phyloP scores from a whole-genome alignment of 2,888 invertebrate genomes.

The Maniola hyperantus region DNA sequence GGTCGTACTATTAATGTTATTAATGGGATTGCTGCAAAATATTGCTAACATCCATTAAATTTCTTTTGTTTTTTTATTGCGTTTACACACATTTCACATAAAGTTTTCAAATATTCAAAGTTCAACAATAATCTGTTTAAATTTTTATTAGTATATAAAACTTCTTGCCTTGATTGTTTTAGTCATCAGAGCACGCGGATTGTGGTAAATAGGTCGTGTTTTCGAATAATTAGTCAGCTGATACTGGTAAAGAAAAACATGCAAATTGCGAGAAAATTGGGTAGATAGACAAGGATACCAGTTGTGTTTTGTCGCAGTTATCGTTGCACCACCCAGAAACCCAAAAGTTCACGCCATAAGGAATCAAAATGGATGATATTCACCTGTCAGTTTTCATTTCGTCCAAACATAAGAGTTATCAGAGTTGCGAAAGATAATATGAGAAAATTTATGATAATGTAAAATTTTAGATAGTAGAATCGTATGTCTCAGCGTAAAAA shows the following conservation, averaged over 20 bases:
- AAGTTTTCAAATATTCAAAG: conserved; percentile 10
- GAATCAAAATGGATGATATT: too few species aligned
- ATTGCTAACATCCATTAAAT: conserved; percentile 29
- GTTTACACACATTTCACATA: conserved; percentile 14
- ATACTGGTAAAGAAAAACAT: background rate
- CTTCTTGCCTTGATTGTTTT: background rate
- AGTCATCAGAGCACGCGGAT: background rate
- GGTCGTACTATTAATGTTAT: conserved; percentile 53
- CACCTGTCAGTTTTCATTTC: too few species aligned
- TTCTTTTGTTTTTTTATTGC: conserved; percentile 29
- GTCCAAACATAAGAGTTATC: too few species aligned
- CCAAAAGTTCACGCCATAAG: too few species aligned
- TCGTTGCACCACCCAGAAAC: too few species aligned
- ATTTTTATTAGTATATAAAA: background rate
- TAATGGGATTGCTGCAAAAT: conserved; percentile 32
- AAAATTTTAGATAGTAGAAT: conserved; percentile 11
- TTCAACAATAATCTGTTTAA: conserved; percentile 14
- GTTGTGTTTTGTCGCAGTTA: too few species aligned
- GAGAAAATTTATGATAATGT: background rate
- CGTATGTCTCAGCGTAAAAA: conserved; percentile 12
- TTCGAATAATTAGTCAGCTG: background rate
- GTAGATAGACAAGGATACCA: too few species aligned
- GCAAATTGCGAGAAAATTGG: too few species aligned
- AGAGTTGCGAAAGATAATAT: too few species aligned
- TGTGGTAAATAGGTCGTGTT: background rate